These are phyloP conservation scores for Tragelaphus strepsiceros DNA, from an alignment of 2,113 vertebrate genomes.

Conservation along the genomic window DNA sequence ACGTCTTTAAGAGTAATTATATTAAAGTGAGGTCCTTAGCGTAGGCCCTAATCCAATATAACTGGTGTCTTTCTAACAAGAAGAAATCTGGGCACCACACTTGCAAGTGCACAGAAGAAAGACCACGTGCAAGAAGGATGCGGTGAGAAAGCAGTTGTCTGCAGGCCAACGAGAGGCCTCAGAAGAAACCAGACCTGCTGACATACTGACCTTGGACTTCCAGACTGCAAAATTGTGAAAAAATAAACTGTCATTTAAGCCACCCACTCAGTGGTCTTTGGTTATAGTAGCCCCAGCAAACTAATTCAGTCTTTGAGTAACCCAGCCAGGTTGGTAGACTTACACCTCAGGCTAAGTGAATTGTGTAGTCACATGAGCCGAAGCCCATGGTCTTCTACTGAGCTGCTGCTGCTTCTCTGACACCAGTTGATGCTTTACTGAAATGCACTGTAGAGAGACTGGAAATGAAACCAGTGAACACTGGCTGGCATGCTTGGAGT, in stretches of 20 bases:
- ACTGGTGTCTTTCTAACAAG: background rate
- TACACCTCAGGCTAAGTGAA: background rate
- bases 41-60: background rate
- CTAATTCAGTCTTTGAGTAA: background rate
- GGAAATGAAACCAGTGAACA: fast-evolving
- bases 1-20: background rate
- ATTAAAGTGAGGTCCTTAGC: background rate
- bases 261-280: background rate
- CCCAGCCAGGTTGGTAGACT: background rate
- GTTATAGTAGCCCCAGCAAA: background rate
- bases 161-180: background rate
- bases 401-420: background rate
- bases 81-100: background rate
- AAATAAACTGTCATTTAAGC: background rate
- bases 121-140: background rate
- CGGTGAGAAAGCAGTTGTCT: background rate
- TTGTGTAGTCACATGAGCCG: background rate
- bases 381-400: background rate
- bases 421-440: background rate
- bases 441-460: background rate
- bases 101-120: background rate
- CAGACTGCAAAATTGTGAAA: background rate
- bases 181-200: background rate
- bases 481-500: background rate
- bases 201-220: background rate